phyloP scores from a whole-genome alignment of 2,888 invertebrate species.

The Drosophila villosipedis region DNA sequence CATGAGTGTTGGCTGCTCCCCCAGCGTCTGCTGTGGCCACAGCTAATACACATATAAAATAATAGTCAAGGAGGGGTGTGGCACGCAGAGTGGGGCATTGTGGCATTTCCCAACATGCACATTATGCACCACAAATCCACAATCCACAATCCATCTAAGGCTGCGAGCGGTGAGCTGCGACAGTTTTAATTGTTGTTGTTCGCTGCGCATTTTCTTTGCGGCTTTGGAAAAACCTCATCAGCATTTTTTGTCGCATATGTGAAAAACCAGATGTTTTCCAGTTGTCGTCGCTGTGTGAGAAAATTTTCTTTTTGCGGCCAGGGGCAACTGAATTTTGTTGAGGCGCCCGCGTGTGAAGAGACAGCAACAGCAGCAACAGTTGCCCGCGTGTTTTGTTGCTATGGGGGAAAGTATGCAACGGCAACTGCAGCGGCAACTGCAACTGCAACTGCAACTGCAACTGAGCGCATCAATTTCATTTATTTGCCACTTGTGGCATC shows the following conservation, averaged over 20 bases:
- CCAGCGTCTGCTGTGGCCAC: constrained; percentile 19
- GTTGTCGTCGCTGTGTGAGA: constrained; percentile 58
- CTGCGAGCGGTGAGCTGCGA: constrained; percentile 61
- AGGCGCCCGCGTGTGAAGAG: constrained; percentile 61
- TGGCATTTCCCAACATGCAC: constrained; percentile 33
- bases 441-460: constrained; percentile 16
- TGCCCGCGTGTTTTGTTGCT: constrained; percentile 18
- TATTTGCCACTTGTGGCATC: constrained; percentile 80
- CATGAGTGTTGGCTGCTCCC: constrained; percentile 7
- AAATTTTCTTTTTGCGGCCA: constrained; percentile 64
- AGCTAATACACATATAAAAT: constrained; percentile 61
- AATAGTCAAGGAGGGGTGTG: constrained; percentile 32
- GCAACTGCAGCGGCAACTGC: not conserved
- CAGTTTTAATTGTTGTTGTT: constrained; percentile 72
- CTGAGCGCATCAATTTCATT: constrained; percentile 76
- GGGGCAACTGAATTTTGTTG: constrained; percentile 45
- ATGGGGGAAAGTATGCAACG: constrained; percentile 41
- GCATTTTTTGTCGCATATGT: constrained; percentile 66
- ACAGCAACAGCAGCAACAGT: constrained; percentile 35
- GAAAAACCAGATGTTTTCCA: constrained; percentile 67
- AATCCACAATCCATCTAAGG: constrained; percentile 63
- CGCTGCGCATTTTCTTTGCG: constrained; percentile 53
- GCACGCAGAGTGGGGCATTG: constrained; percentile 6
- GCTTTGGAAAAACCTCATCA: constrained; percentile 58
- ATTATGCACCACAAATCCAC: constrained; percentile 27